phyloP scores from a whole-genome alignment of 2,113 vertebrate species.

The Urocolius indicus region DNA sequence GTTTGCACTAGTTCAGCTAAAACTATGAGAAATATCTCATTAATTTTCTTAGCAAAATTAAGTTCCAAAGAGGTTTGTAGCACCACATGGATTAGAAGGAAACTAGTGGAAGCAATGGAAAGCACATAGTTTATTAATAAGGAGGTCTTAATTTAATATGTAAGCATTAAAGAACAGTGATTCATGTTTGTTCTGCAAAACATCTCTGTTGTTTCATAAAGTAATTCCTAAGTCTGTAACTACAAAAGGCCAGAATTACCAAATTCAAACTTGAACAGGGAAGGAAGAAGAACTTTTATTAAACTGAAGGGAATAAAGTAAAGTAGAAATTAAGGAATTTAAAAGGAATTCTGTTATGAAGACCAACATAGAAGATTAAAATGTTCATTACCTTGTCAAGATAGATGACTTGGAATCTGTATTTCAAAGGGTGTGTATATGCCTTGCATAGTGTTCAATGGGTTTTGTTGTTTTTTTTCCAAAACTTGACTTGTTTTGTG shows the following conservation, averaged over 20 bases:
- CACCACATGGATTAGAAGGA: not conserved
- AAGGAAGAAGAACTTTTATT: not conserved
- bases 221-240: not conserved
- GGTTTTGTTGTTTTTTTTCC: slow-evolving; percentile 2
- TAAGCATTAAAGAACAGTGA: not conserved
- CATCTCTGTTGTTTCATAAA: not conserved
- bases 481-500: not conserved
- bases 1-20: not conserved
- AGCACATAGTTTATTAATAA: not conserved
- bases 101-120: not conserved
- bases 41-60: not conserved
- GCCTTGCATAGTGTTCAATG: not conserved
- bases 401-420: not conserved
- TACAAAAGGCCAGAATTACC: not conserved
- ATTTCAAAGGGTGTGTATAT: not conserved
- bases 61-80: not conserved
- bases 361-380: not conserved
- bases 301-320: not conserved
- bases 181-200: not conserved
- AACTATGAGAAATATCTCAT: not conserved
- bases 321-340: not conserved
- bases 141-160: not conserved
- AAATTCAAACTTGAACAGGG: not conserved
- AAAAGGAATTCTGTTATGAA: not conserved
- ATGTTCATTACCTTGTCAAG: not conserved